Base-by-base conservation (phyloP, 2,113 vertebrate genomes). In the Microcebus jonahi region DNA sequence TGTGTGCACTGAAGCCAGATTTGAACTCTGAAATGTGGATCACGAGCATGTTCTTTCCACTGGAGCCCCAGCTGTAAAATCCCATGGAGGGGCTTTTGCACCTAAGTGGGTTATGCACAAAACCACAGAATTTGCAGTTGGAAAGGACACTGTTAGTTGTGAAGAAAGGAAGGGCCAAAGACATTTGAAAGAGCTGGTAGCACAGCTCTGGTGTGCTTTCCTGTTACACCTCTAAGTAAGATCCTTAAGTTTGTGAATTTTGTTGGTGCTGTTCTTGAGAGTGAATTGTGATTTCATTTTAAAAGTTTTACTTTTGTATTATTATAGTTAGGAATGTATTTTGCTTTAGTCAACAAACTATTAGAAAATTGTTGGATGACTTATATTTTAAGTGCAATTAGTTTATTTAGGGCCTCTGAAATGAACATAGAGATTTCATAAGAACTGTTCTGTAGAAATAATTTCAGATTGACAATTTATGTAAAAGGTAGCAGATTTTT, bases 301-400 rank as follows among this genome's bases (percentile, higher is more conserved):
- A 70, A 83, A 79, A 10, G 5, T 39, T 93, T 10, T 84, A 3
- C 15, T 81, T n/a, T 55, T 50, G 3, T 68, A 11, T 80, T 85
- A 57, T 57, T 57, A 57, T 57, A 86, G 73, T 67, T 75, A 82
- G 6, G 14, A 5, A 21, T 93, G 8, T 73, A 1, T 48, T 68
- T 61, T 83, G 8, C 23, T 82, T 83, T 83, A 85, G 39, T 68
- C n/a, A 85, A 71, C 21, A 93, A 36, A 75, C 82, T 80, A 50
- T 4, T 82, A 89, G 80, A 82, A 91, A 53, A 31, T 61, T 65
- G 31, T 20, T 34, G 39, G 2, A 27, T 85, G 31, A 45, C 55
- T 67, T 86, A 17, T 70, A 48, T 91, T 96, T 48, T 27, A 61
- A 68, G 29, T 67, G 36, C 27, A 79, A 2, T 85, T 5, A 31